Evolutionary conservation across 2,797 vertebrate genomes (phyloP).

Genomic region (Amblyopsis hoosieri): DNA sequence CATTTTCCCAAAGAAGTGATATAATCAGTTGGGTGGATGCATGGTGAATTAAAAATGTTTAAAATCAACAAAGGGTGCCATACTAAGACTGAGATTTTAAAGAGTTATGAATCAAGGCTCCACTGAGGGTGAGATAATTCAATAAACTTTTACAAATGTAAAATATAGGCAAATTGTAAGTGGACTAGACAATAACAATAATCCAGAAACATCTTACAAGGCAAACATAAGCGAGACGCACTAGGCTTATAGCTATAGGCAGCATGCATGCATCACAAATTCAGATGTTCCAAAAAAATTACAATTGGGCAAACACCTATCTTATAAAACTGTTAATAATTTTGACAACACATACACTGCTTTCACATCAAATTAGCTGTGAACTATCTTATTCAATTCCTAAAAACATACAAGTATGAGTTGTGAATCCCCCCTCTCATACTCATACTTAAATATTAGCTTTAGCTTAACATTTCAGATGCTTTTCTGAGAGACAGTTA

Average conservation of each 20-base stretch:
- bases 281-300: conserved; percentile 70
- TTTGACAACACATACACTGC: conserved; percentile 55
- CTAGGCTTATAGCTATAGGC: conserved; percentile 71
- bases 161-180: conserved; percentile 41
- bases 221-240: conserved; percentile 66
- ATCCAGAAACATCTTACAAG: conserved; percentile 49
- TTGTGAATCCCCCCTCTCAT: conserved; percentile 41
- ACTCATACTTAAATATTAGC: conserved; percentile 40
- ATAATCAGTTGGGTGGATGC: too few species aligned
- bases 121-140: conserved; percentile 32
- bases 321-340: conserved; percentile 62
- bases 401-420: conserved; percentile 58
- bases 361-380: conserved; percentile 57
- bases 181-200: conserved; percentile 30
- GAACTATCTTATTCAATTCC: conserved; percentile 74
- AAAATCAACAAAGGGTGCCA: neutral
- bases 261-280: conserved; percentile 77
- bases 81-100: too few species aligned
- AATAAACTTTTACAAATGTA: conserved; percentile 43
- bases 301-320: conserved; percentile 70
- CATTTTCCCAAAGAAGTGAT: too few species aligned
- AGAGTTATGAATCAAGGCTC: conserved; percentile 1
- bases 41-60: too few species aligned
- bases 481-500: conserved; percentile 35
- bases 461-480: conserved; percentile 45